phyloP scores from a whole-genome alignment of 2,797 vertebrate species.

The Sorex maritimensis region DNA sequence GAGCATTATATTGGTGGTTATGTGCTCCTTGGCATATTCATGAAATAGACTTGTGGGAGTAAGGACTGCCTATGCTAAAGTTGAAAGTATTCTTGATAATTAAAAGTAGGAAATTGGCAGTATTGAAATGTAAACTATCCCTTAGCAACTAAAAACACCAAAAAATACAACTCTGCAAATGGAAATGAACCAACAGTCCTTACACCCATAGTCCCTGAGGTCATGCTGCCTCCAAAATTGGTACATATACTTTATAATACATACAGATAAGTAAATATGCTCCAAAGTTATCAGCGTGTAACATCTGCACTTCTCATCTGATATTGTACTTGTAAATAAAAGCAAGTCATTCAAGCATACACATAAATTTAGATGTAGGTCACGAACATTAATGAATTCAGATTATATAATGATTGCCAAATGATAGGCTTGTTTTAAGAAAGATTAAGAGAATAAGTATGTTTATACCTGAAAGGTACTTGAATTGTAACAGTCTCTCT shows the following conservation, averaged over 20 bases:
- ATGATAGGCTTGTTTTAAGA: neutral
- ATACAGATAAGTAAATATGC: neutral
- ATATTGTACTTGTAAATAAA: conserved; percentile 24
- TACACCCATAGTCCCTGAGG: neutral
- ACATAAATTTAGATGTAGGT: neutral
- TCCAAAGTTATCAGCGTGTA: conserved; percentile 15
- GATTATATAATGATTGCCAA: neutral
- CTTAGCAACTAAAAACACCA: neutral
- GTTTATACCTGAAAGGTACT: neutral
- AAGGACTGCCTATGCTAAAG: neutral
- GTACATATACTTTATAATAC: neutral
- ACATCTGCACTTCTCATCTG: conserved; percentile 31
- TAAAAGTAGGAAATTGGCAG: neutral
- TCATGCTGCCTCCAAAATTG: conserved; percentile 22
- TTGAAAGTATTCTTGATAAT: conserved; percentile 19
- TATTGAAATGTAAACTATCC: neutral
- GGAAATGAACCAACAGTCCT: neutral
- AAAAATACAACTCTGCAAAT: neutral
- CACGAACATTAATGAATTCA: neutral
- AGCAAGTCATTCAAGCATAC: neutral
- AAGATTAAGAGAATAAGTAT: conserved; percentile 20
- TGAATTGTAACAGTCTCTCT: conserved; percentile 20
- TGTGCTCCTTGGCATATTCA: conserved; percentile 47
- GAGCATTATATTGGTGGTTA: neutral
- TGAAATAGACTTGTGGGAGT: neutral